Base-by-base conservation (phyloP, 1,140 invertebrate genomes). In the Leguminivora glycinivorella region DNA sequence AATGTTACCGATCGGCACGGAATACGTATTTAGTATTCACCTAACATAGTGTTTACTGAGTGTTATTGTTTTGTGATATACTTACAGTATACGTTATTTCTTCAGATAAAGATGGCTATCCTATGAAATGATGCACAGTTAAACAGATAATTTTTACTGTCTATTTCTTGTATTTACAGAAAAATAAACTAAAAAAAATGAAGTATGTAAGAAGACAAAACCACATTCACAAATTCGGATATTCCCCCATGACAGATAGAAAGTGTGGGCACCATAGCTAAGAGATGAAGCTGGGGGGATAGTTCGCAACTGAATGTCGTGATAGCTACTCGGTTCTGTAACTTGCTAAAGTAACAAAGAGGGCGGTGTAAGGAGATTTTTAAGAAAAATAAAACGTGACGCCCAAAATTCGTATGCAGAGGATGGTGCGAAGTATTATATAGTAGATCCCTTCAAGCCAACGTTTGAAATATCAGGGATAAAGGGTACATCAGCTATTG, bases 81-180 rank as follows among this genome's bases (percentile, higher is more conserved):
- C 93, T 94, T 94, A 94, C 93, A 92, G 92, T 89, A 90, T 85
- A 87, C 81, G 83, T 91, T 87, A 92, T 91, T 92, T 93, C 92
- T 93, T 93, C 90, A 92, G 90, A 92, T 91, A 92, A 90, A 92
- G 89, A 91, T 91, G 92, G 93, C 93, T 93, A 93, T 93, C 93
- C 93, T 94, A 94, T 93, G 92, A 93, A 93, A 93, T 93, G 93
- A 93, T 92, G 93, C 92, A 93, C 92, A 93, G 92, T 93, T 93
- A 93, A 93, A 94, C 93, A 94, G 92, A 94, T 92, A 93, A 94
- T 93, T 93, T 93, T 92, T 92, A 93, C 90, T 92, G 82, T 83
- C 88, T 87, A 89, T 88, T 89, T 89, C 80, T 89, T 89, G 87
- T 90, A 90, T 92, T 90, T 89, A 90, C 87, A 90, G 80, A 85